A percentile compares a stretch with the other conserved stretches of the same genome.
Evolutionary conservation across 2,888 invertebrate genomes (phyloP).

Genomic region (Tetranychus truncatus): DNA sequence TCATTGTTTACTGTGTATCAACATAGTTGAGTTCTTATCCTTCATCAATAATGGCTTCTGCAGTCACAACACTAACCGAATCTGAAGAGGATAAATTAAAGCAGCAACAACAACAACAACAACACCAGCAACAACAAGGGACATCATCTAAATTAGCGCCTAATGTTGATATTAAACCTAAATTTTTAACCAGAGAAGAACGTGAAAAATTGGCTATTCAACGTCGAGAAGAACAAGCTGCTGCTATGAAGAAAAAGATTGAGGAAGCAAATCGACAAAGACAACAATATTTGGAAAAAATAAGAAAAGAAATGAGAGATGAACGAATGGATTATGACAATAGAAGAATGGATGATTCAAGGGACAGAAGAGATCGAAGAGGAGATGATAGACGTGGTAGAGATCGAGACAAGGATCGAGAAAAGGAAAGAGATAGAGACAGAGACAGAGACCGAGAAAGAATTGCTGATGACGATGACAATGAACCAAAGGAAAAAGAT

Average conservation of each 20-base stretch:
- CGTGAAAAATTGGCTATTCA: slow-evolving; percentile 72
- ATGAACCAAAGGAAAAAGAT: slow-evolving; percentile 43
- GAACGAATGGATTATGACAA: not conserved
- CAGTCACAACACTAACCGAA: too few relatives aligned
- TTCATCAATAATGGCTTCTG: too few relatives aligned
- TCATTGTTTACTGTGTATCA: too few relatives aligned
- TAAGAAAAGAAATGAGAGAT: slow-evolving; percentile 27
- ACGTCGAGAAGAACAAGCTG: slow-evolving; percentile 67
- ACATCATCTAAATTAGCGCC: slow-evolving; percentile 70
- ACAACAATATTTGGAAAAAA: slow-evolving; percentile 36
- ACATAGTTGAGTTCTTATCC: too few relatives aligned
- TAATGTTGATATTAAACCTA: slow-evolving; percentile 80
- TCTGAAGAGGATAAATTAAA: too few relatives aligned
- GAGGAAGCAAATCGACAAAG: slow-evolving; percentile 50
- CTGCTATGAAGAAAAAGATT: slow-evolving; percentile 51
- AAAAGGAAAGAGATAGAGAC: not conserved
- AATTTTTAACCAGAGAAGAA: slow-evolving; percentile 89
- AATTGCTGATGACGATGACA: slow-evolving; percentile 28
- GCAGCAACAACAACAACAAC: too few relatives aligned
- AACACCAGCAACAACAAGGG: too few relatives aligned
- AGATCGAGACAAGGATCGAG: not conserved
- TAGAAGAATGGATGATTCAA: not conserved
- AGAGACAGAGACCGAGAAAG: slow-evolving; percentile 9
- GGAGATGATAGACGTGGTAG: slow-evolving; percentile 21
- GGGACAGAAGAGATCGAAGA: slow-evolving; percentile 29